Evolutionary conservation across 2,888 invertebrate species (phyloP).

Genomic region (Erebia ligea): DNA sequence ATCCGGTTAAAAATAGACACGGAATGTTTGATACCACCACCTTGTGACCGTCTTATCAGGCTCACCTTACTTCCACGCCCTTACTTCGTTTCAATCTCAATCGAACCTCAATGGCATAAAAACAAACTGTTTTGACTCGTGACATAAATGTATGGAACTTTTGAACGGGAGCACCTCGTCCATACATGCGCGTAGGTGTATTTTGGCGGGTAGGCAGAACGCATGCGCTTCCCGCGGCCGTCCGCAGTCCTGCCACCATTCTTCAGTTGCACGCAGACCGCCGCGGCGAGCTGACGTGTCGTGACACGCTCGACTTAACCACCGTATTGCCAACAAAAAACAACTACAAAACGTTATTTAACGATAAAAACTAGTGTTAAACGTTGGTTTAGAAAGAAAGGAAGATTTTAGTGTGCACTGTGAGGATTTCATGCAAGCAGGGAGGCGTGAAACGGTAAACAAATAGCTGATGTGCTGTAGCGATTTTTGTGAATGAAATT

Average conservation of each 20-base stretch:
- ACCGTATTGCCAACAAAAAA: conserved; percentile 68
- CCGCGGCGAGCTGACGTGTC: conserved; percentile 54
- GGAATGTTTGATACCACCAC: conserved; percentile 18
- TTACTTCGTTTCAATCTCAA: conserved; percentile 8
- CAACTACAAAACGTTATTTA: conserved; percentile 52
- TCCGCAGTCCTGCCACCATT: conserved; percentile 81
- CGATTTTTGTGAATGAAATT: conserved; percentile 82
- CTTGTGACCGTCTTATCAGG: neutral
- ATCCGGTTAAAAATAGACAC: conserved; percentile 43
- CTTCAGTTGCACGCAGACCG: conserved; percentile 74
- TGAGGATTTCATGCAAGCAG: conserved; percentile 49
- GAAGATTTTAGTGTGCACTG: conserved; percentile 44
- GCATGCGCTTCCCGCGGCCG: conserved; percentile 69
- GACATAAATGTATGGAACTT: conserved; percentile 63
- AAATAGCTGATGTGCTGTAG: conserved; percentile 68
- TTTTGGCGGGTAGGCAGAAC: conserved; percentile 77
- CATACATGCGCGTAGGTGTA: conserved; percentile 81
- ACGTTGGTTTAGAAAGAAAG: conserved; percentile 35
- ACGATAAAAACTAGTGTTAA: conserved; percentile 52
- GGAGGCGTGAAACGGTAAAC: conserved; percentile 73
- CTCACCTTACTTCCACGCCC: conserved; percentile 13
- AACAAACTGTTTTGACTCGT: conserved; percentile 42
- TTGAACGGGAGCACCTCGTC: conserved; percentile 62
- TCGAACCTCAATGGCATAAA: conserved; percentile 34
- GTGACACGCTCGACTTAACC: conserved; percentile 49